phyloP scores from a whole-genome alignment of 2,888 invertebrate genomes.

The Megalurothrips usitatus region DNA sequence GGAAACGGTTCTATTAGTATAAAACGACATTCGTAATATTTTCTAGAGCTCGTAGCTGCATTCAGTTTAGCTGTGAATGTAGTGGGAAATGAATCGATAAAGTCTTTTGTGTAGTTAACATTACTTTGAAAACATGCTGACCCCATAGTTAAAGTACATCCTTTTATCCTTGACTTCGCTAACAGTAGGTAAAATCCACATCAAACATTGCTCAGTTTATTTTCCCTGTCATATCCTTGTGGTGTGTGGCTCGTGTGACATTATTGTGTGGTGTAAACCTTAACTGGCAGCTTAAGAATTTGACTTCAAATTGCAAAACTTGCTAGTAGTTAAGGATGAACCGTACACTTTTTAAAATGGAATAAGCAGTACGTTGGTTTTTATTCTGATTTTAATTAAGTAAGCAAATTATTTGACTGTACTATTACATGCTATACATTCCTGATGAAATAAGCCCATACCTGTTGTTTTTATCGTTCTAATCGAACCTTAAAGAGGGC shows the following conservation, averaged over 20 bases:
- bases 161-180: not conserved
- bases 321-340: not conserved
- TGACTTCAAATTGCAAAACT: not conserved
- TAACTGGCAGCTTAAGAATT: not conserved
- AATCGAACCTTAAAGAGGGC: not conserved
- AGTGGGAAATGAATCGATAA: too few species aligned
- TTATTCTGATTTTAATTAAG: too few species aligned
- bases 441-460: constrained; percentile 29
- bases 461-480: constrained; percentile 28
- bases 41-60: too few species aligned
- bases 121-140: too few species aligned
- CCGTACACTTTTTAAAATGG: not conserved
- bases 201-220: constrained; percentile 8
- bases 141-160: not conserved
- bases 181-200: not conserved
- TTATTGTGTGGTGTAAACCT: not conserved
- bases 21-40: too few species aligned
- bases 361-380: constrained; percentile 24
- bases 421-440: too few species aligned
- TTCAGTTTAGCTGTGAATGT: too few species aligned
- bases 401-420: too few species aligned
- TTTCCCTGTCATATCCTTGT: not conserved
- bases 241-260: not conserved
- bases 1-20: too few species aligned
- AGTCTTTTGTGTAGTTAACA: too few species aligned